Evolutionary conservation across 2,113 vertebrate genomes (phyloP).

Genomic region (Cygnus atratus): DNA sequence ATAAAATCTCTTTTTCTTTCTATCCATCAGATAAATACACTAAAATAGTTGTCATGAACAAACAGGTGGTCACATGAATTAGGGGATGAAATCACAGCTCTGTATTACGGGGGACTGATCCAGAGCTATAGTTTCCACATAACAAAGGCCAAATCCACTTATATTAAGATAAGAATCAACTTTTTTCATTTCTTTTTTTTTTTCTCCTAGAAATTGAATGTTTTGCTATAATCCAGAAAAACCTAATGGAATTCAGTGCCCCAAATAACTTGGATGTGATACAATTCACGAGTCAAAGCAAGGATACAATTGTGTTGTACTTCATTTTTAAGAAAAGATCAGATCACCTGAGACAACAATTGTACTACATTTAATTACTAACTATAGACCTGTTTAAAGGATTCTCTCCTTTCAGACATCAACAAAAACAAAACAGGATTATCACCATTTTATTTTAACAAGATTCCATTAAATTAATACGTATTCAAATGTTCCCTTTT

Average conservation of each 20-base stretch:
- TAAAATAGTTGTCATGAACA: neutral
- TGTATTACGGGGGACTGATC: neutral
- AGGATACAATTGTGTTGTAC: neutral
- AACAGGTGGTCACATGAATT: rapidly evolving
- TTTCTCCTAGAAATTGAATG: neutral
- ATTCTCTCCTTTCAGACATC: neutral
- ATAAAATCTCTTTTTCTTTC: neutral
- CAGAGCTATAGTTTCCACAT: neutral
- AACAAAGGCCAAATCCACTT: neutral
- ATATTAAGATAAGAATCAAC: neutral
- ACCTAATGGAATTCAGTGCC: neutral
- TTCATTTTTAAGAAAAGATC: neutral
- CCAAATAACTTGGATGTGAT: neutral
- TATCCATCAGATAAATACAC: neutral
- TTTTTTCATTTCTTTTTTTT: neutral
- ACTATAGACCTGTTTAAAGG: neutral
- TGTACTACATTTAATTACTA: neutral
- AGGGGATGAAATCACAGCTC: neutral
- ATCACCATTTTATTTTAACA: neutral
- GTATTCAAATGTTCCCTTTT: neutral
- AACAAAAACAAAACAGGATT: neutral
- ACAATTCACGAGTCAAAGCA: neutral
- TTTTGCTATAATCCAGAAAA: neutral
- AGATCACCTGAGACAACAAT: neutral
- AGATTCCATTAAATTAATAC: neutral